Evolutionary conservation across 2,113 vertebrate genomes (phyloP), one percentile per base, ranked within the genome.

Genomic region (Uropsilus gracilis): DNA sequence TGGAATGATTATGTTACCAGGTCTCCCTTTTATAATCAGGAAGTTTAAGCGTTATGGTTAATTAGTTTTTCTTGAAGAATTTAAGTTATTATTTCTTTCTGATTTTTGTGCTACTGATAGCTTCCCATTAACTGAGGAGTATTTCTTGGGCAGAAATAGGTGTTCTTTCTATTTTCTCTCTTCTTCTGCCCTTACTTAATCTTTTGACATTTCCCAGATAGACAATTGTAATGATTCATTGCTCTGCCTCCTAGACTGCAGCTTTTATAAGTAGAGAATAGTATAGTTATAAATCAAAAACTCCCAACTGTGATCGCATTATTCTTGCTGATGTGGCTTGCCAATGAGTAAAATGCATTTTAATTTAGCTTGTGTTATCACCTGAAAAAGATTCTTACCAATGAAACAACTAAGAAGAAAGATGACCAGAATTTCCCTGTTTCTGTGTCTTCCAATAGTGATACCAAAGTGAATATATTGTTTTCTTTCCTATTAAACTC

Each of bases 141-240:
- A 48, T 91, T 89, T 97, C 42, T 86, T 53, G 22, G 61, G 57
- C 42, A 93, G 42, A 94, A 86, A 84, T 91, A 66, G 87, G 48
- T 77, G 77, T 76, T 94, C 80, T 86, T 92, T 89, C 44, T 28
- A n/a, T 83, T 69, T 93, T 90, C 34, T 96, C 66, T 90, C 46
- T 96, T 72, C 46, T 91, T 90, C 90, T 96, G 80, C 64, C 83
- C 76, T 95, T 95, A 81, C 68, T 95, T 96, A 97, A 93, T 96
- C 94, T 93, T 96, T 96, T 90, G 94, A 96, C 92, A 76, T 96
- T 97, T 97, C 66, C 84, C 90, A 90, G 90, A 87, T 91, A 95
- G 94, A 96, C 95, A 95, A 80, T 96, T 96, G 94, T 93, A 94
- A 94, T 96, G 97, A 97, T 97, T 96, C 95, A 96, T 96, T 93